These are phyloP conservation scores for Maconellicoccus hirsutus DNA, from an alignment of 1,140 invertebrate species.

Conservation along the genomic window DNA sequence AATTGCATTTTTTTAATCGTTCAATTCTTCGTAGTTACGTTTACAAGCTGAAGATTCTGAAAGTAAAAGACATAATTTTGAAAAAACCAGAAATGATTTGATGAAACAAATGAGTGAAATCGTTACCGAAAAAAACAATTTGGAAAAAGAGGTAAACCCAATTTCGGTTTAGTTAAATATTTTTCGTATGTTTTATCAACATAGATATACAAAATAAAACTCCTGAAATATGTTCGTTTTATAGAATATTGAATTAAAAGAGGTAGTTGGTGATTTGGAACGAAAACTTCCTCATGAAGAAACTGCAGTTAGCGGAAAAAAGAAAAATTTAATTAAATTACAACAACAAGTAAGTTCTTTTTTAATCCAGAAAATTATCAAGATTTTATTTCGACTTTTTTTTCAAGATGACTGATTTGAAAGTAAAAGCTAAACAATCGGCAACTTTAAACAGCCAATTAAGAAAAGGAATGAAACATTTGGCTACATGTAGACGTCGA, in stretches of 20 bases:
- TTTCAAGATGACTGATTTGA: conserved; percentile 31
- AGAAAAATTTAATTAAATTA: conserved; percentile 7
- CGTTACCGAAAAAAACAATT: conserved; percentile 43
- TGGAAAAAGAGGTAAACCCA: conserved; percentile 43
- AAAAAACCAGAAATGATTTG: conserved; percentile 45
- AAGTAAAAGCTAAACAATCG: conserved; percentile 35
- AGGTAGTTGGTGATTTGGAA: conserved; percentile 32
- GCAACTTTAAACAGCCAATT: conserved; percentile 39
- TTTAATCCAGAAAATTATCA: background rate
- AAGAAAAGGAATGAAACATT: conserved; percentile 41
- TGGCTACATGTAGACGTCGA: conserved; percentile 40
- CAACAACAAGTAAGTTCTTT: conserved; percentile 11
- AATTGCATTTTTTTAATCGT: background rate
- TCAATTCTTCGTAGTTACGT: conserved; percentile 38
- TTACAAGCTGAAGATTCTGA: conserved; percentile 45
- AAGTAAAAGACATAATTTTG: conserved; percentile 41
- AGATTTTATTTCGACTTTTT: background rate
- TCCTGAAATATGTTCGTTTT: conserved; percentile 20
- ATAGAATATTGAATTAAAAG: conserved; percentile 32
- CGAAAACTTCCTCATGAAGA: conserved; percentile 26
- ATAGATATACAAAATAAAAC: too few relatives aligned
- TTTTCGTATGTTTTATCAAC: too few relatives aligned
- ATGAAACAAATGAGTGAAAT: conserved; percentile 47
- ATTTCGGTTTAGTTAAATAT: background rate
- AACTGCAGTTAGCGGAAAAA: background rate